Percentiles rank a stretch among this genome's conserved stretches.
Conservation (phyloP, 2,888 invertebrate genomes). For the Drosophila merina region DNA sequence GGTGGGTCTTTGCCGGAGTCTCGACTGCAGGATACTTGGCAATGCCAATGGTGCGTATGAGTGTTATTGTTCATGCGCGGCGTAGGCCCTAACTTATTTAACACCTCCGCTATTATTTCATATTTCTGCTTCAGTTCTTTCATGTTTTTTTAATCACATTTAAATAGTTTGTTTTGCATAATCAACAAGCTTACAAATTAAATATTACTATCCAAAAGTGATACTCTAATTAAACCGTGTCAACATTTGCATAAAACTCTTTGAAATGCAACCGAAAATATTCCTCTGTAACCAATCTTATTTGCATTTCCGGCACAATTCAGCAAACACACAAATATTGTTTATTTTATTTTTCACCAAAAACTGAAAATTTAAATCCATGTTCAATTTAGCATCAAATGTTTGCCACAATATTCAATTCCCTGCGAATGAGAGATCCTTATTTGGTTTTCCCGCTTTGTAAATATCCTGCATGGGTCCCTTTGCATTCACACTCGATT, state of each 20-base stretch:
- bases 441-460: background rate
- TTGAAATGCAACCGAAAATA: background rate
- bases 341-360: background rate
- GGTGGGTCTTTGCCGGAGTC: background rate
- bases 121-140: background rate
- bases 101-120: background rate
- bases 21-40: conserved; percentile 16
- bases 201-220: background rate
- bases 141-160: background rate
- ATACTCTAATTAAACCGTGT: background rate
- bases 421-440: background rate
- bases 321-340: background rate
- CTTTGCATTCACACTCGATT: background rate
- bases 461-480: background rate
- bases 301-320: background rate
- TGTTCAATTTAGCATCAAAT: background rate
- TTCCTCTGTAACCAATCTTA: background rate
- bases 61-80: conserved; percentile 3
- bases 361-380: background rate
- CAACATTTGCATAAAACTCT: background rate
- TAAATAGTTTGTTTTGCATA: background rate
- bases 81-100: background rate
- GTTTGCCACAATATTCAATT: background rate
- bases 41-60: background rate
- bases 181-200: background rate